These are phyloP conservation scores for Dunckerocampus dactyliophorus DNA, from an alignment of 2,113 vertebrate species.

Conservation along the genomic window DNA sequence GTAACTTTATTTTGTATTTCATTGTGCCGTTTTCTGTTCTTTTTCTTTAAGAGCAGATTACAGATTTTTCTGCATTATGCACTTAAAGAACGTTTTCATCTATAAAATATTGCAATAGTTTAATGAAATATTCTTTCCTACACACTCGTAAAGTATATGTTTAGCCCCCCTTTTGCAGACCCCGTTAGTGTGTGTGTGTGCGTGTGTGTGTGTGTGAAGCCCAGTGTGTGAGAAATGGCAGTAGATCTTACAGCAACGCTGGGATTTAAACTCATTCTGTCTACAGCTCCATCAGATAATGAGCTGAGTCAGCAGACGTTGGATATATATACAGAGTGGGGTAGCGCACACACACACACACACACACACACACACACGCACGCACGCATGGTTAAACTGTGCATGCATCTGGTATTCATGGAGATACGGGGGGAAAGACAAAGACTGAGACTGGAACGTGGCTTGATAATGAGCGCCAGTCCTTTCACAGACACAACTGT, in stretches of 20 bases:
- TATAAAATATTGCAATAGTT: too few relatives aligned
- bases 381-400: slow-evolving; percentile 1
- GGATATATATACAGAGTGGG: slow-evolving; percentile 3
- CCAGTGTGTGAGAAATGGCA: neutral
- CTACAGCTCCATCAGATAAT: slow-evolving; percentile 66
- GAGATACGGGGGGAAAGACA: slow-evolving; percentile 30
- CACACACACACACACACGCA: slow-evolving; percentile 22
- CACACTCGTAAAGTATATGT: too few relatives aligned
- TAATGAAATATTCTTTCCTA: too few relatives aligned
- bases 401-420: slow-evolving; percentile 22
- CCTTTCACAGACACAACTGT: slow-evolving; percentile 23
- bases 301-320: slow-evolving; percentile 67
- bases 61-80: too few relatives aligned
- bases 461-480: slow-evolving; percentile 46
- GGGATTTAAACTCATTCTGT: slow-evolving; percentile 74
- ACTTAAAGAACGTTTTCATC: too few relatives aligned
- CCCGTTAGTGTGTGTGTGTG: neutral
- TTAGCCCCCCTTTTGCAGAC: too few relatives aligned
- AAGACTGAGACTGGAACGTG: neutral
- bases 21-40: too few relatives aligned
- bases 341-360: slow-evolving; percentile 14
- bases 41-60: too few relatives aligned
- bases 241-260: slow-evolving; percentile 1
- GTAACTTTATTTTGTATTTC: too few relatives aligned
- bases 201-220: neutral